Evolutionary conservation across 1,140 invertebrate species (phyloP), one percentile per base, ranked within the genome.

Genomic region (Pentalonia nigronervosa): DNA sequence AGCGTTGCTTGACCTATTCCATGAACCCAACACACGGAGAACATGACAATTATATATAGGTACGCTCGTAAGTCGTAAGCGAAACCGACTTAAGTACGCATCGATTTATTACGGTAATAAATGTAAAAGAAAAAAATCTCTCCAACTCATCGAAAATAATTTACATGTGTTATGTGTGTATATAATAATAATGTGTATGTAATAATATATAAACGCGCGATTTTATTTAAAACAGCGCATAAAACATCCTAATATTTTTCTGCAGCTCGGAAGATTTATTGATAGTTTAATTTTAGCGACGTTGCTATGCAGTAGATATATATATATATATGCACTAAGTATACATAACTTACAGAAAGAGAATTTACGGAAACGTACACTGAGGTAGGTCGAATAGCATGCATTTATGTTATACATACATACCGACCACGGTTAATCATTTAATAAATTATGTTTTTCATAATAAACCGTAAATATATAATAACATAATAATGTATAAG

Each of bases 211-310:
- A 41, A 89, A 89, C 21, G 30, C 14, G 20, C 21, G 4, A 56
- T 56, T 56, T 11, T 34, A 53, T 56, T 36, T 7, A 50, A 89
- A 89, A 89, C 34, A 53, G 36, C 88, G 23, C 21, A 56, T 56
- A 25, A 11, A 36, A 41, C 9, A 76, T n/a, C 60, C n/a, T 76
- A 53, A 45, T 67, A 45, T 90, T 60, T 90, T 41, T 60, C 81
- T 60, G 14, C 36, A 7, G 25, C 36, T n/a, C 30, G 1, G 34
- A 60, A 90, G 89, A 90, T 90, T 90, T 90, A 90, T 67, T n/a
- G 89, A 90, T 45, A 45, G 25, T 67, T 47, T 67, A 90, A 90
- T 90, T 90, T 90, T 67, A 90, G 89, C 89, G 56, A 67, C 45
- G 89, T 90, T 14, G 21, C n/a, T 45, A 25, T 53, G 36, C n/a